These are phyloP conservation scores for Phoxinus phoxinus DNA, from an alignment of 2,113 vertebrate genomes.

Conservation along the genomic window DNA sequence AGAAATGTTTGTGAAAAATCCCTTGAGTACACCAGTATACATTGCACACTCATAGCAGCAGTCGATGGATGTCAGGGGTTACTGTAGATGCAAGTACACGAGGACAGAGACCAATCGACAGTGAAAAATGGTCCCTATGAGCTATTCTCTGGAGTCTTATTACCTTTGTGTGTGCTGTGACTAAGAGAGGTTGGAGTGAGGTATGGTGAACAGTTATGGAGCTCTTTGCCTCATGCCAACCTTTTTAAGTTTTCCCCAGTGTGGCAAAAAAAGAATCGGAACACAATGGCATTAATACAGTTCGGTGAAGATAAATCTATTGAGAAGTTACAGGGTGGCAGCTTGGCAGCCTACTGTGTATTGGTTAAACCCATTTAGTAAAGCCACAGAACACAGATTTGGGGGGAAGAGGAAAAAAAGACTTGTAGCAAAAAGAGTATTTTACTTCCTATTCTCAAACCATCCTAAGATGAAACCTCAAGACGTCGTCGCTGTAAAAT, in stretches of 20 bases:
- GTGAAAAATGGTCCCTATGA: constrained; percentile 39
- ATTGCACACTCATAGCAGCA: constrained; percentile 13
- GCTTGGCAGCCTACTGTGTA: not conserved
- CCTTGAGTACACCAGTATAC: not conserved
- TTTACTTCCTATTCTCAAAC: no score
- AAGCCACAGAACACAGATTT: not conserved
- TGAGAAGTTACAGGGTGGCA: not conserved
- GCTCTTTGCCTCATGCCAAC: not conserved
- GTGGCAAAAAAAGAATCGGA: not conserved
- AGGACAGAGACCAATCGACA: constrained; percentile 29
- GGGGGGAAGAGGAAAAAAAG: not conserved
- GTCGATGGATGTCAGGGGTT: constrained; percentile 20
- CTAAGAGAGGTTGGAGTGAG: constrained; percentile 58
- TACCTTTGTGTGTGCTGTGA: constrained; percentile 63
- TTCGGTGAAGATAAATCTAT: constrained; percentile 3
- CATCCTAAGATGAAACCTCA: no score
- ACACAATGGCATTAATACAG: constrained; percentile 5
- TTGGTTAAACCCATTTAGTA: not conserved
- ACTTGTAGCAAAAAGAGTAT: not conserved
- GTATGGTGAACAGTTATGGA: not conserved
- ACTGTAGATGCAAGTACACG: not conserved
- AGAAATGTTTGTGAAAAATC: constrained; percentile 5
- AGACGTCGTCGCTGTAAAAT: no score
- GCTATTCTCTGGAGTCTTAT: constrained; percentile 65
- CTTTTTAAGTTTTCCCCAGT: constrained; percentile 7